Base-by-base conservation (phyloP, 2,888 invertebrate genomes). In the Dynastes hyllus region DNA sequence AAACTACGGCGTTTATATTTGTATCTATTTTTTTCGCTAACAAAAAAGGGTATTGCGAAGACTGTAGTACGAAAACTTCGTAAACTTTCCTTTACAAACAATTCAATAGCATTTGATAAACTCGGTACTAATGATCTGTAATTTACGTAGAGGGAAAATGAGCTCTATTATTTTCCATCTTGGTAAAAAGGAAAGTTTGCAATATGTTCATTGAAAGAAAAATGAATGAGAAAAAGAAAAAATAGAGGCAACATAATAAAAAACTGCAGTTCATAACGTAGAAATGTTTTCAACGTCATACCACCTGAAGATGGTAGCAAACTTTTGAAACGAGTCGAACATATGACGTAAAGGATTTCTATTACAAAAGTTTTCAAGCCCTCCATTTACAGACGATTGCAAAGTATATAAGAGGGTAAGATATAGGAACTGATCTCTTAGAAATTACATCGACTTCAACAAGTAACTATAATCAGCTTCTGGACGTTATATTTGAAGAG, bases 281-380 rank as follows among this genome's bases (percentile, higher is more conserved):
- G 16, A 29, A 53, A 69, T 29, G 11, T 69, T 51, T 51, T 53
- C 40, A 29, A 29, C 13, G 4, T 22, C 51, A 69, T 13, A 69
- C 51, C 27, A 32, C 32, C 69, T 69, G 2, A 1, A 51, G 51
- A 22, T 11, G 29, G 51, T 29, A 51, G 69, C 11, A 69, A 69
- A 69, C 51, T 69, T 51, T 11, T 51, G 22, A 69, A 69, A 69
- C 13, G 27, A 29, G 13, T 22, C 13, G 51, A 69, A 51, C 69
- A 51, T 67, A 69, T 29, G 51, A 69, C 27, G n/a, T 51, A 69
- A 69, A 69, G 51, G 51, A 29, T 22, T 51, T 0, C 69, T 69
- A 69, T 69, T 51, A 29, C 27, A 27, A 69, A 69, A 69, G 69
- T 53, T 69, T 11, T 45, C 51, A 13, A 69, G 13, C 69, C n/a